Evolutionary conservation across 2,888 invertebrate genomes (phyloP).

Genomic region (Hetaerina titia): DNA sequence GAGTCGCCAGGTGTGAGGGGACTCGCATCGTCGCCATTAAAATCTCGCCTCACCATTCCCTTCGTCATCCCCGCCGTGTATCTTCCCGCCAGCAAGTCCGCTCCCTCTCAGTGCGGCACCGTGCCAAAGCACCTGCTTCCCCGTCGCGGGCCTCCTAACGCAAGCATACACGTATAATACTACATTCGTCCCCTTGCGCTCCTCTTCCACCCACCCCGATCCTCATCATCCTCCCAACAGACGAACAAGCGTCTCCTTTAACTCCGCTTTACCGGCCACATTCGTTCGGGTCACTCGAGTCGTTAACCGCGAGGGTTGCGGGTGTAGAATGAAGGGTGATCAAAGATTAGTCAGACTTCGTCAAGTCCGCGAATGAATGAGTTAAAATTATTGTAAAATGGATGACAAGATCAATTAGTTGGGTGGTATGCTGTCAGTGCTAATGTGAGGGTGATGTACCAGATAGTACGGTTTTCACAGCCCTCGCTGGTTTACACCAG

Average conservation of each 20-base stretch:
- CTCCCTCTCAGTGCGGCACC: not conserved
- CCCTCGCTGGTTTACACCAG: not conserved
- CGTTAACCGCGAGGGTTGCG: too few relatives aligned
- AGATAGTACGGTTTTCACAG: not conserved
- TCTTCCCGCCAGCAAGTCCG: not conserved
- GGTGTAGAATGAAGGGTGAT: not conserved
- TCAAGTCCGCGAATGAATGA: not conserved
- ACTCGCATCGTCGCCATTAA: not conserved
- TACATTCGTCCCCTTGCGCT: not conserved
- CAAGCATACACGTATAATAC: not conserved
- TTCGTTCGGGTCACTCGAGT: too few relatives aligned
- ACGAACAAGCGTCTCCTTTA: too few relatives aligned
- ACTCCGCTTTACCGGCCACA: too few relatives aligned
- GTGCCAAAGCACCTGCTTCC: constrained; percentile 2
- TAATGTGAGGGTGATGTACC: not conserved
- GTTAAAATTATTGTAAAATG: not conserved
- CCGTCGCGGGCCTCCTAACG: not conserved
- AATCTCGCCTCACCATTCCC: not conserved
- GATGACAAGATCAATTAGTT: not conserved
- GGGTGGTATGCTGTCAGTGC: not conserved
- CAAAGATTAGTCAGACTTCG: not conserved
- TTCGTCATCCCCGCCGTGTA: not conserved
- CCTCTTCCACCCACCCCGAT: not conserved
- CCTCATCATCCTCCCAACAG: too few relatives aligned
- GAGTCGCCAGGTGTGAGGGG: not conserved